Evolutionary conservation across 53 echinoderm and acorn worm species (phyloP).

Genomic region (Crossaster papposus): DNA sequence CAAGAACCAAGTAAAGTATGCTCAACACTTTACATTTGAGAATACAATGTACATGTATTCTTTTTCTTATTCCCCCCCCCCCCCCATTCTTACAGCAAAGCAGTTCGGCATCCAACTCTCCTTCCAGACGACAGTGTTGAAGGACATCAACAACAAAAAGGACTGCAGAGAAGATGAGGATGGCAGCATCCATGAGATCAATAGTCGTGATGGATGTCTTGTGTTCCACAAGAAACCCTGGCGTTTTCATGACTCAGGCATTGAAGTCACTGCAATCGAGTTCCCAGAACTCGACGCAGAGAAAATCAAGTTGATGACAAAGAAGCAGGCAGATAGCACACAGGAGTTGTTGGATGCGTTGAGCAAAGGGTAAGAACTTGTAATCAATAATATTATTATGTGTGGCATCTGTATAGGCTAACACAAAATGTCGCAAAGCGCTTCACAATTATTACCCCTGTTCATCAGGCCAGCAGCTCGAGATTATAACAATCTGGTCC

Average conservation of each 20-base stretch:
- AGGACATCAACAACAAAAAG: no score
- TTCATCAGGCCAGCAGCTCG: no score
- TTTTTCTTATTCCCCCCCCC: no score
- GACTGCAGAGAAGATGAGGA: no score
- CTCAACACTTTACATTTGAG: no score
- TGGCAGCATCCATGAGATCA: background rate
- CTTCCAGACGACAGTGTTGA: background rate
- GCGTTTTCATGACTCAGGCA: background rate
- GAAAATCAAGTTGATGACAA: background rate
- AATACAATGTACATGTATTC: background rate
- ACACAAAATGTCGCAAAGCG: no score
- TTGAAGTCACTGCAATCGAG: background rate
- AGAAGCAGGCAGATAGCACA: background rate
- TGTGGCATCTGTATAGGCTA: no score
- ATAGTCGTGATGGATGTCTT: constrained; percentile 9
- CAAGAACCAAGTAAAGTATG: no score
- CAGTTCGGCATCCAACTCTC: background rate
- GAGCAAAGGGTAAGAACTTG: constrained; percentile 41
- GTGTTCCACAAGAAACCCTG: constrained; percentile 47
- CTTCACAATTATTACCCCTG: no score
- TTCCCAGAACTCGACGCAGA: constrained; percentile 14
- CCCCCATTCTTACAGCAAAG: background rate
- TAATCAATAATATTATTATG: background rate
- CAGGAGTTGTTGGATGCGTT: constrained; percentile 13
- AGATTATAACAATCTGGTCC: no score